A percentile compares a stretch with the other conserved stretches of the same genome.
phyloP scores from a whole-genome alignment of 1,140 invertebrate genomes.

The Eubasilissa regina region DNA sequence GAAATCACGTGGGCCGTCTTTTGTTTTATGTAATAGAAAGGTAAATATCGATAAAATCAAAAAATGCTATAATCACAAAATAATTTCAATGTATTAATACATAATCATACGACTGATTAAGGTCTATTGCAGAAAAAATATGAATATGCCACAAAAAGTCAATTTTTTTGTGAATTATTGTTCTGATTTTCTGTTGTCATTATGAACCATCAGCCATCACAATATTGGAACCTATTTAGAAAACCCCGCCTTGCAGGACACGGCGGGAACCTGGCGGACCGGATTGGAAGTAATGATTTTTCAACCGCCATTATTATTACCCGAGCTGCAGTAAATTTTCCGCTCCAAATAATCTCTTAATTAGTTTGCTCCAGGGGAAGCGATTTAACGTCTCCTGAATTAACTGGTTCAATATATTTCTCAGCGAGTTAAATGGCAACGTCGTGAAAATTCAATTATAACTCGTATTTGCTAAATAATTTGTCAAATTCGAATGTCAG shows the following conservation, averaged over 20 bases:
- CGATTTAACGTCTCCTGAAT: slow-evolving; percentile 43
- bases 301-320: slow-evolving; percentile 57
- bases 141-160: too few relatives aligned
- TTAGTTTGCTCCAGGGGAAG: slow-evolving; percentile 53
- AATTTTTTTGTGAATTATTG: not conserved
- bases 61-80: too few relatives aligned
- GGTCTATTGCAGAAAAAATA: too few relatives aligned
- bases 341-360: slow-evolving; percentile 60
- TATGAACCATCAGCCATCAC: too few relatives aligned
- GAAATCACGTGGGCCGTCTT: too few relatives aligned
- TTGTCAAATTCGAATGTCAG: slow-evolving; percentile 14
- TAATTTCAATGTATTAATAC: too few relatives aligned
- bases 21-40: too few relatives aligned
- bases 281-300: slow-evolving; percentile 45
- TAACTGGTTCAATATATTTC: slow-evolving; percentile 50
- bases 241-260: not conserved
- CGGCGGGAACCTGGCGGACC: not conserved
- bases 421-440: slow-evolving; percentile 29
- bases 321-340: slow-evolving; percentile 59
- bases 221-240: too few relatives aligned
- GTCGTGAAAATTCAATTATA: slow-evolving; percentile 46
- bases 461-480: slow-evolving; percentile 41
- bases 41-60: too few relatives aligned
- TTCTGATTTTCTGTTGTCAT: not conserved
- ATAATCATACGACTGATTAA: too few relatives aligned